phyloP scores from a whole-genome alignment of 2,113 vertebrate species.

The Melospiza georgiana region DNA sequence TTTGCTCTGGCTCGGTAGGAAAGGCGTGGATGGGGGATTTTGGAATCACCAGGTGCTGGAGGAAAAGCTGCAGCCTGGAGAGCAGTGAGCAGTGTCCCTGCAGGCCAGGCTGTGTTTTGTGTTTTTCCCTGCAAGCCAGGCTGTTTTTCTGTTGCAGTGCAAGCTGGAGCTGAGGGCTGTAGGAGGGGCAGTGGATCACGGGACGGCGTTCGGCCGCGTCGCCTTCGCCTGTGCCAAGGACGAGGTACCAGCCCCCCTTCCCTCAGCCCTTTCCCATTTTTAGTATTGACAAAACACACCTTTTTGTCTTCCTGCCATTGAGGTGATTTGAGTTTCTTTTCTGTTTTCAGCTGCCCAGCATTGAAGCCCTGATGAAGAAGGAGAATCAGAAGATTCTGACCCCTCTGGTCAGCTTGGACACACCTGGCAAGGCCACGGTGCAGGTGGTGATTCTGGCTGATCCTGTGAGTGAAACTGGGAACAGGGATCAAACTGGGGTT shows the following conservation, averaged over 20 bases:
- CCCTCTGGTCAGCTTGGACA: slow-evolving; percentile 92
- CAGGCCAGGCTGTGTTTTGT: background rate
- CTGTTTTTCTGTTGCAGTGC: slow-evolving; percentile 76
- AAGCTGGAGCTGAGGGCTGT: slow-evolving; percentile 86
- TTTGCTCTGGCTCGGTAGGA: background rate
- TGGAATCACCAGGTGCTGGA: background rate
- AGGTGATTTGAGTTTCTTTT: background rate
- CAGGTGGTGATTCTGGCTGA: slow-evolving; percentile 95
- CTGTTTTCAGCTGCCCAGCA: slow-evolving; percentile 79
- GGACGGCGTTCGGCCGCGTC: slow-evolving; percentile 91
- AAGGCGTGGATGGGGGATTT: accelerated
- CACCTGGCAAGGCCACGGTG: slow-evolving; percentile 95
- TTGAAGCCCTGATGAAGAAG: slow-evolving; percentile 88
- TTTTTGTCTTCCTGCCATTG: accelerated
- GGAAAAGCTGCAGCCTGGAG: background rate
- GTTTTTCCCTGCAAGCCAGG: background rate
- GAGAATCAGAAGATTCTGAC: slow-evolving; percentile 90
- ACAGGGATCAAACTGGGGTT: accelerated
- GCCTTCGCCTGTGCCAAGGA: slow-evolving; percentile 92
- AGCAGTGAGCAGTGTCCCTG: background rate
- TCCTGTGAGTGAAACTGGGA: slow-evolving; percentile 80
- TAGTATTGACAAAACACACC: background rate
- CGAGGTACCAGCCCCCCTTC: slow-evolving; percentile 73
- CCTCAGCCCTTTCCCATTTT: background rate
- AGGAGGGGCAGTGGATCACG: slow-evolving; percentile 81